Percentiles rank a stretch among this genome's conserved stretches.
These are phyloP conservation scores for Scomber japonicus DNA, from an alignment of 2,113 vertebrate species.

Conservation along the genomic window DNA sequence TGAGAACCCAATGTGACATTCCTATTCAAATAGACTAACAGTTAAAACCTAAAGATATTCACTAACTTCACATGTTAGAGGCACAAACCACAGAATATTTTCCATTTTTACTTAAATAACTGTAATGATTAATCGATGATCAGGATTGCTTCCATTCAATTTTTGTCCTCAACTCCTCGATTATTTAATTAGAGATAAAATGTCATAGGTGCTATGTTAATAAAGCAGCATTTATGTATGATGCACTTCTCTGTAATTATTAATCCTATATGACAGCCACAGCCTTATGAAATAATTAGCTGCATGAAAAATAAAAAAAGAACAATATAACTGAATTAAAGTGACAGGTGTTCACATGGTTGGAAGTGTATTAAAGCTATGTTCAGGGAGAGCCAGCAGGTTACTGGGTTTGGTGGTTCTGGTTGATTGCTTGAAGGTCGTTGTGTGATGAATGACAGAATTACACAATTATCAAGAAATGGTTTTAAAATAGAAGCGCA, in stretches of 20 bases:
- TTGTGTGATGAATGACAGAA: conserved; percentile 59
- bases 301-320: neutral
- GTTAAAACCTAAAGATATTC: too few species aligned
- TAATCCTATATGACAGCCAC: neutral
- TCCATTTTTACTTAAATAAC: too few species aligned
- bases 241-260: too few species aligned
- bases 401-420: conserved; percentile 7
- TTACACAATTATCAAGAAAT: conserved; percentile 56
- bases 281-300: neutral
- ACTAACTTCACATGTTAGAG: too few species aligned
- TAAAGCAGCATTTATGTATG: neutral
- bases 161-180: too few species aligned
- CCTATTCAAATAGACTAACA: too few species aligned
- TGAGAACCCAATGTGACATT: too few species aligned
- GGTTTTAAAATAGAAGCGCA: conserved; percentile 46
- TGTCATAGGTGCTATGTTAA: neutral
- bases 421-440: conserved; percentile 44
- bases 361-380: conserved; percentile 4
- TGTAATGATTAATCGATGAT: too few species aligned
- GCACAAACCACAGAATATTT: too few species aligned
- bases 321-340: conserved; percentile 1
- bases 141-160: too few species aligned
- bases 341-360: conserved; percentile 20
- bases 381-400: neutral
- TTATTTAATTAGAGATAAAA: too few species aligned